These are phyloP conservation scores for Coreius guichenoti DNA, from an alignment of 2,797 vertebrate species.

Conservation along the genomic window DNA sequence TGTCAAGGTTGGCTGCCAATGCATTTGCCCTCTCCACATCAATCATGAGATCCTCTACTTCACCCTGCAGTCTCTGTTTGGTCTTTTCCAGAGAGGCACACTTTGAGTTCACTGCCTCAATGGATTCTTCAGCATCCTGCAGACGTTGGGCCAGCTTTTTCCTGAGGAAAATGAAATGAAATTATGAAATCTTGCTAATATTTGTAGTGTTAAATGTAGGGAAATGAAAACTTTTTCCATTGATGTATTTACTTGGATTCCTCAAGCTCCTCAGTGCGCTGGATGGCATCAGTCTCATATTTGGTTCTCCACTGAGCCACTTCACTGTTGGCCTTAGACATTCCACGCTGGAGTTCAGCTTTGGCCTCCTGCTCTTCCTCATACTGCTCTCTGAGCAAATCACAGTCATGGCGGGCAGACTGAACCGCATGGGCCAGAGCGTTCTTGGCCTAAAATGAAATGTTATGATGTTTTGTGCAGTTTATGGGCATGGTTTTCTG, in stretches of 20 bases:
- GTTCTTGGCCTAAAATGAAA: constrained; percentile 86
- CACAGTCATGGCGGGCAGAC: constrained; percentile 81
- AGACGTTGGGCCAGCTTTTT: constrained; percentile 83
- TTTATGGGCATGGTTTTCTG: no score
- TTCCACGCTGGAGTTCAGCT: constrained; percentile 78
- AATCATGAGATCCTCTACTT: constrained; percentile 84
- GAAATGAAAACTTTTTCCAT: no score
- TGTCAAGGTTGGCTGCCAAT: constrained; percentile 76
- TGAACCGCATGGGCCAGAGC: constrained; percentile 82
- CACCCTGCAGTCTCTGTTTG: constrained; percentile 82
- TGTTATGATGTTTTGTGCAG: no score
- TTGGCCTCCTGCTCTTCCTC: constrained; percentile 79
- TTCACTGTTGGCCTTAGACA: constrained; percentile 86
- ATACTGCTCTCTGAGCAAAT: constrained; percentile 79
- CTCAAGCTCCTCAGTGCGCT: constrained; percentile 84
- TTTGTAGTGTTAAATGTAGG: not conserved
- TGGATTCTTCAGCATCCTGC: constrained; percentile 81
- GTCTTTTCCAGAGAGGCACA: constrained; percentile 84
- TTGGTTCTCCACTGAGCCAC: constrained; percentile 87
- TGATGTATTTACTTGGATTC: constrained; percentile 68
- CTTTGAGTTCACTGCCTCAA: constrained; percentile 83
- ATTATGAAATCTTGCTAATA: constrained; percentile 14
- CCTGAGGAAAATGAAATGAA: constrained; percentile 60
- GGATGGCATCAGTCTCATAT: constrained; percentile 86
- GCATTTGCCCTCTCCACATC: constrained; percentile 82